Evolutionary conservation across 1,140 invertebrate species (phyloP).

Genomic region (Drosophila kepulauana): DNA sequence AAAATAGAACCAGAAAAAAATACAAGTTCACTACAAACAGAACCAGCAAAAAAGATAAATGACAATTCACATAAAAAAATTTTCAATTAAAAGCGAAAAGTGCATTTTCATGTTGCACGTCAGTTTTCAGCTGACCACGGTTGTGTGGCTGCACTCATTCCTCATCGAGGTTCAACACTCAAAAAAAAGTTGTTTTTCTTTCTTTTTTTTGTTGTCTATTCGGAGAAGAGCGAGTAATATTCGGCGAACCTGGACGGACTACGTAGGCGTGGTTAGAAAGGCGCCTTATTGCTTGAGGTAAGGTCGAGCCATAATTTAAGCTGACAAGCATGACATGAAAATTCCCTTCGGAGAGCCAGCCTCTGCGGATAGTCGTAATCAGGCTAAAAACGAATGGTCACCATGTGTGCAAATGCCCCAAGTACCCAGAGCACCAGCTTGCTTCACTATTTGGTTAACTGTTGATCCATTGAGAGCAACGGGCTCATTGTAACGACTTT

Average conservation of each 20-base stretch:
- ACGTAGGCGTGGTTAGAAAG: slow-evolving; percentile 22
- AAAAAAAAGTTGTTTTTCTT: slow-evolving; percentile 49
- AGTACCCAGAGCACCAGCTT: neutral
- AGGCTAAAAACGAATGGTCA: slow-evolving; percentile 76
- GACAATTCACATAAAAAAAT: slow-evolving; percentile 72
- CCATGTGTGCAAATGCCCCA: slow-evolving; percentile 20
- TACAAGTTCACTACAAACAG: slow-evolving; percentile 34
- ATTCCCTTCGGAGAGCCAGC: slow-evolving; percentile 71
- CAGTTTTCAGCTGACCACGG: slow-evolving; percentile 53
- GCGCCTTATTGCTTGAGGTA: slow-evolving; percentile 60
- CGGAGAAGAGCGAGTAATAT: neutral
- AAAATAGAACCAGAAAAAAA: neutral
- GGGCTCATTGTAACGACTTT: slow-evolving; percentile 62
- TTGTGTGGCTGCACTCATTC: slow-evolving; percentile 33
- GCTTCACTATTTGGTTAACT: neutral
- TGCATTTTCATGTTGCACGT: slow-evolving; percentile 83
- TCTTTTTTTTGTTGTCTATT: slow-evolving; percentile 16
- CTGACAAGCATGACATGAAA: slow-evolving; percentile 79
- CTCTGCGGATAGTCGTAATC: slow-evolving; percentile 49
- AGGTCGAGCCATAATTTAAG: slow-evolving; percentile 81
- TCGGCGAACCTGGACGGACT: neutral
- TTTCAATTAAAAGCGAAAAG: slow-evolving; percentile 83
- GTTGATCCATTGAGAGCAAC: slow-evolving; percentile 22
- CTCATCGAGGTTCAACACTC: slow-evolving; percentile 51
- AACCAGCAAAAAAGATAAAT: slow-evolving; percentile 57